Conservation (phyloP, 2,888 invertebrate genomes). For the Tromatobia lineatoria region DNA sequence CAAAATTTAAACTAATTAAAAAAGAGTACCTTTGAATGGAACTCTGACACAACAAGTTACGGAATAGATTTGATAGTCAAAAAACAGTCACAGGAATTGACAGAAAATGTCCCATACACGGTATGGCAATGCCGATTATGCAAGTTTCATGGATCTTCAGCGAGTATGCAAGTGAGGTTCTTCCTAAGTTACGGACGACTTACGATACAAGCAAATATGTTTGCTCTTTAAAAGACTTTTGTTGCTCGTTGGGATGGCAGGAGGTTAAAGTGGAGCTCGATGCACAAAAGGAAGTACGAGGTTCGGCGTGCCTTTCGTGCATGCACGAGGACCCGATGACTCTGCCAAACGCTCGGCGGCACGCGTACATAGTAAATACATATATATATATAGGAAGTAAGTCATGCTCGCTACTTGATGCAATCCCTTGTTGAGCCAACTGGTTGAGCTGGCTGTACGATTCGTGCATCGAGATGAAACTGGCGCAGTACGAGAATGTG, state of each 20-base stretch:
- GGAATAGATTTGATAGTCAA: no score
- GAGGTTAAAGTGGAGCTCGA: conserved; percentile 22
- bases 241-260: conserved; percentile 14
- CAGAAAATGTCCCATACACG: no score
- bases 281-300: neutral
- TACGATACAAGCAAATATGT: conserved; percentile 30
- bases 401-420: conserved; percentile 25
- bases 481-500: conserved; percentile 63
- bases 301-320: conserved; percentile 27
- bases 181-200: conserved; percentile 44
- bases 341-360: conserved; percentile 28
- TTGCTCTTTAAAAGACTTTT: conserved; percentile 24
- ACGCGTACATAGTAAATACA: conserved; percentile 25
- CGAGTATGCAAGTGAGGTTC: conserved; percentile 11
- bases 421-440: conserved; percentile 34
- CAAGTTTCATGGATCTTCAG: conserved; percentile 1
- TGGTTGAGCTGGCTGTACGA: conserved; percentile 22
- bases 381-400: neutral
- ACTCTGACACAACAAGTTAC: no score
- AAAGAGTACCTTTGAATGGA: no score
- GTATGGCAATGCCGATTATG: conserved; percentile 18
- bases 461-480: conserved; percentile 62
- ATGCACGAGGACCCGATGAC: conserved; percentile 30
- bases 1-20: no score
- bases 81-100: no score